Conservation (phyloP, 92 coral and sea anemone genomes). For the Palythoa heliodiscus region DNA sequence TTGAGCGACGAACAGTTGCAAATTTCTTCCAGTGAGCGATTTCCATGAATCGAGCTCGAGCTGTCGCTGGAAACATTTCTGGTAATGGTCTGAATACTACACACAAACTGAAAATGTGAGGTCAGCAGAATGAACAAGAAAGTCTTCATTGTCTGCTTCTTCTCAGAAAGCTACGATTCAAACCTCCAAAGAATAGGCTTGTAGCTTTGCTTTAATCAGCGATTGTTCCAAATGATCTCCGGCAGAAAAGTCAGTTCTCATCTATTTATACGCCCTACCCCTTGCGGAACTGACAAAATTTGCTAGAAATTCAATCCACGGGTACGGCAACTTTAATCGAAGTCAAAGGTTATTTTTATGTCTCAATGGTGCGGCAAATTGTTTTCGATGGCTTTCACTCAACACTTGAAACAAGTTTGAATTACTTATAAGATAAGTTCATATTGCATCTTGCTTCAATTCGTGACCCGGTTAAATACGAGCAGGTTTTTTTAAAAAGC, state of each 20-base stretch:
- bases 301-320: slow-evolving; percentile 32
- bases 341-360: slow-evolving; percentile 33
- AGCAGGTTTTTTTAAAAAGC: background rate
- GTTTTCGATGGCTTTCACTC: slow-evolving; percentile 32
- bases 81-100: background rate
- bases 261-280: slow-evolving; percentile 12
- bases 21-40: background rate
- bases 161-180: background rate
- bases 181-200: background rate
- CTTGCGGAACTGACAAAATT: slow-evolving; percentile 40
- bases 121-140: background rate
- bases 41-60: slow-evolving; percentile 5
- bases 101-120: background rate
- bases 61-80: background rate
- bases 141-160: background rate
- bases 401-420: slow-evolving; percentile 18
- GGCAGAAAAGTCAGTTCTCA: background rate
- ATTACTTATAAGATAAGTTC: background rate
- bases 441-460: background rate
- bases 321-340: background rate
- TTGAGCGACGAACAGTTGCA: slow-evolving; percentile 17
- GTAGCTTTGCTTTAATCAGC: background rate
- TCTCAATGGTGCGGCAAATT: slow-evolving; percentile 35
- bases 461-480: background rate
- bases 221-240: slow-evolving; percentile 10